Evolutionary conservation across 2,888 invertebrate genomes (phyloP).

Genomic region (Serripes groenlandicus): DNA sequence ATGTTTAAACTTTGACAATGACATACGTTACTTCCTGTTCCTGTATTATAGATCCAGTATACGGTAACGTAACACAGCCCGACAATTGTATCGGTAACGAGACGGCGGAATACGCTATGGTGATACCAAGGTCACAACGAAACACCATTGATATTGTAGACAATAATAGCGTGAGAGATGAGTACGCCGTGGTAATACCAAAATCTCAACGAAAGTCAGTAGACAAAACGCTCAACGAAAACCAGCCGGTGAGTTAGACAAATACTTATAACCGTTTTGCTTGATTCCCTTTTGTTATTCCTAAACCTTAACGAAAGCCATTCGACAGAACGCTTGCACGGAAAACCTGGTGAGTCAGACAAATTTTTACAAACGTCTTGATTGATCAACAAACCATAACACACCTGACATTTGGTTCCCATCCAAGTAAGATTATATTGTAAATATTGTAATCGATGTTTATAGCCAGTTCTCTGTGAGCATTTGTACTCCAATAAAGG

Average conservation of each 20-base stretch:
- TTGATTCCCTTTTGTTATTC: too few species aligned
- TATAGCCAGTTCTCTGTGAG: too few species aligned
- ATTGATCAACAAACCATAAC: too few species aligned
- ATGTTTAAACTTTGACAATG: not conserved
- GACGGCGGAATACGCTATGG: conserved; percentile 4
- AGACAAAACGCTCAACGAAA: too few species aligned
- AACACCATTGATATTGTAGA: not conserved
- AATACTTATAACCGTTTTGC: not conserved
- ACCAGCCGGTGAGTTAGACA: not conserved
- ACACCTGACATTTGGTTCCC: too few species aligned
- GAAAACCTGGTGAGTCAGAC: too few species aligned
- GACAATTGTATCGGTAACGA: not conserved
- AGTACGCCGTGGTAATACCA: conserved; percentile 12
- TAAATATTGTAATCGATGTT: too few species aligned
- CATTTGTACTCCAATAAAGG: too few species aligned
- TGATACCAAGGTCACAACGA: conserved; percentile 14
- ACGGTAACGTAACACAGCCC: not conserved
- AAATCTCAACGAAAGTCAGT: not conserved
- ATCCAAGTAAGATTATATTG: too few species aligned
- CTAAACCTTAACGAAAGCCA: too few species aligned
- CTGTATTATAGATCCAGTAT: conserved; percentile 6
- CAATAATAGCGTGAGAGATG: not conserved
- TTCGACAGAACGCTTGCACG: too few species aligned
- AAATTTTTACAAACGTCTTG: too few species aligned
- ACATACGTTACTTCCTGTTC: not conserved